Base-by-base conservation (phyloP, 2,888 invertebrate genomes). In the Phyllotreta cruciferae region DNA sequence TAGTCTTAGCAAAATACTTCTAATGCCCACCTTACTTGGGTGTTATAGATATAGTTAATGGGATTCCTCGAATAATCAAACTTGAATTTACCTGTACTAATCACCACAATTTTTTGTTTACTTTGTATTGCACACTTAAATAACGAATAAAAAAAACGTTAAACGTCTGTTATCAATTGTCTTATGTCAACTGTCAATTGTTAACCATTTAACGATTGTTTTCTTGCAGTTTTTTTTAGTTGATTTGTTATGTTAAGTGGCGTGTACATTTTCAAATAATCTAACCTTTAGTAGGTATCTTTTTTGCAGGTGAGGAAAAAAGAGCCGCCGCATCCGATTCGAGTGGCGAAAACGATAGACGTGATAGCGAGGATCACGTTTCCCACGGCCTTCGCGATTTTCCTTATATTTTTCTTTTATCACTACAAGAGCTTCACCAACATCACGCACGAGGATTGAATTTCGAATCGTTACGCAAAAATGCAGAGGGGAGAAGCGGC, bases 341-440 rank as follows among this genome's bases (percentile, higher is more conserved):
- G 94, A 75, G 93, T 95, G 77, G 95, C 95, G 74, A 95, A 95
- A 85, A 94, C 94, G 66, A 95, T 95, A 82, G 94, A 95, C 85
- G 94, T 94, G 75, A 94, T 96, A 80, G 94, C 95, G 66, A 88
- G 95, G 82, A 93, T 95, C 82, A 94, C 94, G 75, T 96, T 96
- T 85, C 95, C 95, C 75, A 90, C 92, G 75, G 94, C 95, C 79
- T 96, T 93, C 83, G 90, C 93, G 80, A 90, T 94, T 81, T 96
- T 96, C 85, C 89, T 96, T 78, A 91, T 94, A 82, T 95, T 94
- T 86, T 96, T 96, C 87, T 96, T 96, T 86, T 92, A 94, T 79
- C 93, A 93, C 85, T 94, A 94, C 85, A 93, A 93, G 83, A 92
- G 91, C 83, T 91, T 90, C 81, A 87, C 87, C 83, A 87, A 89